phyloP scores from a whole-genome alignment of 2,888 invertebrate species.

The Lagria hirta region DNA sequence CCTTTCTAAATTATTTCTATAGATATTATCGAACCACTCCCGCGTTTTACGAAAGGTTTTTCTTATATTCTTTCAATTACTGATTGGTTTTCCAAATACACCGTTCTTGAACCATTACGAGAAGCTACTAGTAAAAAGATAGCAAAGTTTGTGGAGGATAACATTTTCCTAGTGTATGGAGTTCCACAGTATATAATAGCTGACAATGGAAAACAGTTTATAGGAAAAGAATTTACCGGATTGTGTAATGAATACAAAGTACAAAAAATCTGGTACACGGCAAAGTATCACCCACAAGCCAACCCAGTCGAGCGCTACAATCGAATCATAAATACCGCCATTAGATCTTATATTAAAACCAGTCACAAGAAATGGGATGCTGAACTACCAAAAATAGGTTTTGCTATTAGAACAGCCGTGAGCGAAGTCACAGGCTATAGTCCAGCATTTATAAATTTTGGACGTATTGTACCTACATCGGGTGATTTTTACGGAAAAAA shows the following conservation, averaged over 20 bases:
- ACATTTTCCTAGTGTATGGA: conserved; percentile 30
- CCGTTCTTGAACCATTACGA: conserved; percentile 18
- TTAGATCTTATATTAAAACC: conserved; percentile 4
- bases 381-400: conserved; percentile 32
- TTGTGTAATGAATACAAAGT: conserved; percentile 12
- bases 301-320: conserved; percentile 43
- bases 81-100: conserved; percentile 27
- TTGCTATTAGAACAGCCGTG: conserved; percentile 35
- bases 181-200: conserved; percentile 20
- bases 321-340: conserved; percentile 7
- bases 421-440: conserved; percentile 34
- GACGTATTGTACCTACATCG: too few species aligned
- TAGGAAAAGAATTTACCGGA: conserved; percentile 12
- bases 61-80: conserved; percentile 22
- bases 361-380: conserved; percentile 33
- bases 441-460: conserved; percentile 34
- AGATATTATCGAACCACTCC: conserved; percentile 24
- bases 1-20: conserved; percentile 28
- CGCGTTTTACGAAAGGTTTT: conserved; percentile 18
- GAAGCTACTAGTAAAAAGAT: conserved; percentile 16
- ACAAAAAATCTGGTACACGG: conserved; percentile 21
- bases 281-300: conserved; percentile 40
- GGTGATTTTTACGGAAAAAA: too few species aligned
- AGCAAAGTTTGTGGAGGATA: conserved; percentile 16
- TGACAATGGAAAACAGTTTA: conserved; percentile 30